Evolutionary conservation across 2,888 invertebrate species (phyloP).

Genomic region (Chrysodeixis includens): DNA sequence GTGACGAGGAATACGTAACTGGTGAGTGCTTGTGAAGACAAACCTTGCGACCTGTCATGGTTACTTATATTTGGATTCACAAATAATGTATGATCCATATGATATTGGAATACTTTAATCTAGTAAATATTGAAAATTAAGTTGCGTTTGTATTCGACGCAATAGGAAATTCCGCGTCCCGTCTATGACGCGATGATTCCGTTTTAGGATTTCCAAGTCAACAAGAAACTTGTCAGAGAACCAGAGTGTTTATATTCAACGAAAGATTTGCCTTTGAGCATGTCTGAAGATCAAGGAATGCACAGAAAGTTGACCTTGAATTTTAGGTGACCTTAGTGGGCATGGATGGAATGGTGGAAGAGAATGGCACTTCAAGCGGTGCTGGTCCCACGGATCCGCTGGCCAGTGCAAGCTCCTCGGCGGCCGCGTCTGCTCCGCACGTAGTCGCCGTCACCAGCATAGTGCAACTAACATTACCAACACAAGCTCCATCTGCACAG

Average conservation of each 20-base stretch:
- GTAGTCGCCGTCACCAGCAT: slow-evolving; percentile 92
- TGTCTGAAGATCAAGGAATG: slow-evolving; percentile 79
- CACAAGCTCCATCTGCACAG: slow-evolving; percentile 91
- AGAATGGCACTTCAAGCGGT: slow-evolving; percentile 91
- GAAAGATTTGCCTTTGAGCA: slow-evolving; percentile 65
- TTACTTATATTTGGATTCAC: slow-evolving; percentile 83
- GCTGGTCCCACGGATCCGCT: slow-evolving; percentile 80
- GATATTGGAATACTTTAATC: slow-evolving; percentile 65
- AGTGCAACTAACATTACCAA: slow-evolving; percentile 95
- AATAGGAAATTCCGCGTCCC: slow-evolving; percentile 82
- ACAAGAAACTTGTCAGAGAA: slow-evolving; percentile 72
- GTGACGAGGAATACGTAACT: slow-evolving; percentile 98
- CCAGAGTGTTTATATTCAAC: slow-evolving; percentile 61
- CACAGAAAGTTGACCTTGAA: slow-evolving; percentile 88
- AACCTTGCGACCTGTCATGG: slow-evolving; percentile 88
- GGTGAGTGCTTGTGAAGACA: slow-evolving; percentile 93
- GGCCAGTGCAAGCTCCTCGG: slow-evolving; percentile 74
- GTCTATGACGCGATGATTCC: slow-evolving; percentile 83
- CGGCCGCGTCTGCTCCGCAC: slow-evolving; percentile 74
- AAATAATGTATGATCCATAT: slow-evolving; percentile 79
- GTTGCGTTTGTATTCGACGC: slow-evolving; percentile 80
- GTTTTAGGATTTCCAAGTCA: slow-evolving; percentile 80
- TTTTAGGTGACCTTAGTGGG: slow-evolving; percentile 91
- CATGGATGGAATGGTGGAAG: slow-evolving; percentile 98
- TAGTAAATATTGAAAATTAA: slow-evolving; percentile 71